Evolutionary conservation across 2,113 vertebrate species (phyloP).

Genomic region (Microcebus jonahi): DNA sequence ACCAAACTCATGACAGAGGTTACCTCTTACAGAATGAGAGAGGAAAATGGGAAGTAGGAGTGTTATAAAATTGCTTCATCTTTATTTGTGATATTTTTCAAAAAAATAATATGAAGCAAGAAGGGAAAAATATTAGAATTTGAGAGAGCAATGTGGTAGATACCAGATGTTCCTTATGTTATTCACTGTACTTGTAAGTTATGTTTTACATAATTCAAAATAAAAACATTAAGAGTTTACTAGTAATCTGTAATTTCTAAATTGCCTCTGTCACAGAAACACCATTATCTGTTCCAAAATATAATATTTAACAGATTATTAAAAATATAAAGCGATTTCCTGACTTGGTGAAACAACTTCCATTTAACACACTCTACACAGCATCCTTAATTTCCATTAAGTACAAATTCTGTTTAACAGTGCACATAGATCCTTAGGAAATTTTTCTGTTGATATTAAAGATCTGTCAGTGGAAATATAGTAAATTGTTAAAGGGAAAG

Average conservation of each 20-base stretch:
- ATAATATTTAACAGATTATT: background rate
- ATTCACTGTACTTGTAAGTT: background rate
- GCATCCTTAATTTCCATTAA: background rate
- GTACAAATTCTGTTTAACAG: background rate
- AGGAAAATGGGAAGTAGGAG: background rate
- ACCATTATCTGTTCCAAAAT: background rate
- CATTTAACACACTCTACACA: background rate
- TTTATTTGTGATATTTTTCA: background rate
- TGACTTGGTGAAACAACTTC: background rate
- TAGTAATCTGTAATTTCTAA: background rate
- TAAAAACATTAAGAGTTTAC: background rate
- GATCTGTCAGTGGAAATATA: background rate
- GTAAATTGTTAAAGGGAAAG: background rate
- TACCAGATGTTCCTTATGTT: background rate
- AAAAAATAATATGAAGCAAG: background rate
- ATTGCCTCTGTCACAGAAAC: background rate
- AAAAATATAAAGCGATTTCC: background rate
- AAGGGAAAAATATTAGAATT: background rate
- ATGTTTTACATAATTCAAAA: background rate
- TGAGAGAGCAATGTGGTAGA: background rate
- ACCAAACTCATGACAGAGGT: background rate
- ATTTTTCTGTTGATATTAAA: constrained; percentile 17
- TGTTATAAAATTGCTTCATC: background rate
- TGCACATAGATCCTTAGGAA: background rate
- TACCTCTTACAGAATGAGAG: background rate